A percentile compares a stretch with the other conserved stretches of the same genome.
Evolutionary conservation across 2,113 vertebrate species (phyloP).

Genomic region (Campylorhamphus procurvoides): DNA sequence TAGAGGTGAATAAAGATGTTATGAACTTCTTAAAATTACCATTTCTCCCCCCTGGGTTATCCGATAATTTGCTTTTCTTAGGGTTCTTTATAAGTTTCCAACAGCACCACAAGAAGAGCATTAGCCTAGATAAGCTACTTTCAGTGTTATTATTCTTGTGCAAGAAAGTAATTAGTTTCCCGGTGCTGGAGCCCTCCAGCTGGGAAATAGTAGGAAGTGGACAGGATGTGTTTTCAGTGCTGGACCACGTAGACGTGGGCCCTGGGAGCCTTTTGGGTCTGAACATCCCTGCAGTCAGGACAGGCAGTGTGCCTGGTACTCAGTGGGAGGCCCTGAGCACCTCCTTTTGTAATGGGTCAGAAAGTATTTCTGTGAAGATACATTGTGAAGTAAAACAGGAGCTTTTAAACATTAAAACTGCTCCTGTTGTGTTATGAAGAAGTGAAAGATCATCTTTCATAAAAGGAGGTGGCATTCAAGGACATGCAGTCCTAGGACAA

Average conservation of each 20-base stretch:
- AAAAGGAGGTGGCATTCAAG: not conserved
- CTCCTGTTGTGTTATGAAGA: not conserved
- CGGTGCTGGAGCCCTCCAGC: not conserved
- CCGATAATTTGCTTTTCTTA: not conserved
- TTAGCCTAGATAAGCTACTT: constrained; percentile 24
- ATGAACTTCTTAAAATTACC: constrained; percentile 24
- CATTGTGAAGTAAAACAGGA: not conserved
- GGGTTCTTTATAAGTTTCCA: not conserved
- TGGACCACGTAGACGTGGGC: not conserved
- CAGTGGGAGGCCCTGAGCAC: fast-evolving
- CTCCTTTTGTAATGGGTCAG: not conserved
- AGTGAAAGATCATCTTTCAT: not conserved
- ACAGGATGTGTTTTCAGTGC: not conserved
- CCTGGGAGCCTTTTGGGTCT: not conserved
- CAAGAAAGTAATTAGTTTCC: not conserved
- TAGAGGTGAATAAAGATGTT: constrained; percentile 5
- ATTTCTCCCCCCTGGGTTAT: not conserved
- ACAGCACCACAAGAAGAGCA: not conserved
- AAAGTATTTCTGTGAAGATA: not conserved
- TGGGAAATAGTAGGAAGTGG: not conserved
- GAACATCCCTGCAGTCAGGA: not conserved
- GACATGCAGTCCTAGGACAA: not conserved
- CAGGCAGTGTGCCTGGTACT: not conserved
- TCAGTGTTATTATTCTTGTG: not conserved
- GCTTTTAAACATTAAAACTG: not conserved